These are phyloP conservation scores for Gracilinanus agilis DNA, from an alignment of 2,113 vertebrate species.

Conservation along the genomic window DNA sequence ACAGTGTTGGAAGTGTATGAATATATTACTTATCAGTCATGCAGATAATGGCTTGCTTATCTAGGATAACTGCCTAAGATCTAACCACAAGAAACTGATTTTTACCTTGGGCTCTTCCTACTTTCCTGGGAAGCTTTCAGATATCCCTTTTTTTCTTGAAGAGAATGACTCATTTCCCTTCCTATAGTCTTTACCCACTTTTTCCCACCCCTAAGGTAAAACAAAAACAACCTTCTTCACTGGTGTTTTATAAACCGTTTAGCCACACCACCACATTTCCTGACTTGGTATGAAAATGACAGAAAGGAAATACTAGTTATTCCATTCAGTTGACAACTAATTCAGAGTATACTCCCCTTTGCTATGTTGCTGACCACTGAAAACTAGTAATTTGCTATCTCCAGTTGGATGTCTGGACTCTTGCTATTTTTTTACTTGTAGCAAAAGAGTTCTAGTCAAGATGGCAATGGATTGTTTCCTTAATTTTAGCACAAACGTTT, in stretches of 20 bases:
- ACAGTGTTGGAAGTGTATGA: not conserved
- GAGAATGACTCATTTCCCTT: not conserved
- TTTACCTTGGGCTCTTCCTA: not conserved
- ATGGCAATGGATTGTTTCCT: not conserved
- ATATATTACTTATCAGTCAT: not conserved
- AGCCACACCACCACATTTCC: not conserved
- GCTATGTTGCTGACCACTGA: not conserved
- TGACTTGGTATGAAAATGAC: not conserved
- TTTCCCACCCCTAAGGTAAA: not conserved
- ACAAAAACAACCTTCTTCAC: not conserved
- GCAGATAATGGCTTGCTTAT: not conserved
- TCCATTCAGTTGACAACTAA: not conserved
- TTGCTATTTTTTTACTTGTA: constrained; percentile 9
- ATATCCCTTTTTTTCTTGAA: not conserved
- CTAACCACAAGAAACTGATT: not conserved
- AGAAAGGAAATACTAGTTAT: constrained; percentile 11
- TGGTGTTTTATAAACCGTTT: not conserved
- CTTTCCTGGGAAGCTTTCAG: not conserved
- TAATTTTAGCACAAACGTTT: not conserved
- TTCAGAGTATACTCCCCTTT: not conserved
- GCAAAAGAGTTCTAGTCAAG: not conserved
- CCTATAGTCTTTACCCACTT: not conserved
- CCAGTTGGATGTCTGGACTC: not conserved
- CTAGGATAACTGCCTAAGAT: not conserved
- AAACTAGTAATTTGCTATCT: constrained; percentile 13